phyloP scores from a whole-genome alignment of 1,140 invertebrate species.

The Coenobita brevimanus region DNA sequence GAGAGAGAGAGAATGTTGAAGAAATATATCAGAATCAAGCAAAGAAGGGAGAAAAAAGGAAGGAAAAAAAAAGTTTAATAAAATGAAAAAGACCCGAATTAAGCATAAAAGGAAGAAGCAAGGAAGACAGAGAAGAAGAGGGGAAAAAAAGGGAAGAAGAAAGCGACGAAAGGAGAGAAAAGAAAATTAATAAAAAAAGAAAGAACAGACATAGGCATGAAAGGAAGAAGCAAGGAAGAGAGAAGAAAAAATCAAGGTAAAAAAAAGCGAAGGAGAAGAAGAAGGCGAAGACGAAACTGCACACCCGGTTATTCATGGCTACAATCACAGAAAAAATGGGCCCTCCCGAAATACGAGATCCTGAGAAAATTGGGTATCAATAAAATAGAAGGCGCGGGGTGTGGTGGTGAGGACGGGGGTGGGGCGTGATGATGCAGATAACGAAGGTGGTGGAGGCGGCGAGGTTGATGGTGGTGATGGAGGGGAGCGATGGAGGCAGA shows the following conservation, averaged over 20 bases:
- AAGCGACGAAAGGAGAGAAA: background rate
- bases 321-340: constrained; percentile 56
- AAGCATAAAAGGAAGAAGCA: background rate
- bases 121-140: background rate
- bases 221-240: constrained; percentile 5
- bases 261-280: background rate
- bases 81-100: background rate
- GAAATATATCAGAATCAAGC: background rate
- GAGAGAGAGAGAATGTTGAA: background rate
- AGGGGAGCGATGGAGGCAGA: background rate
- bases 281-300: constrained; percentile 16
- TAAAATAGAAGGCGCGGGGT: constrained; percentile 33
- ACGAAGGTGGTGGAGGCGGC: background rate
- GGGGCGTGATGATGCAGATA: constrained; percentile 50
- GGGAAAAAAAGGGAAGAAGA: background rate
- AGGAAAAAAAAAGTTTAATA: background rate
- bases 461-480: constrained; percentile 40
- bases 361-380: constrained; percentile 53
- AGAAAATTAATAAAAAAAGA: background rate
- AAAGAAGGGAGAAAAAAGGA: background rate
- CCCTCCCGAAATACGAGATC: constrained; percentile 39
- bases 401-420: background rate
- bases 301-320: constrained; percentile 48
- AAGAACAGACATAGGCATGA: background rate
- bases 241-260: background rate